Evolutionary conservation across 1,140 invertebrate genomes (phyloP), one percentile per base, ranked within the genome.

Genomic region (Ips typographus): DNA sequence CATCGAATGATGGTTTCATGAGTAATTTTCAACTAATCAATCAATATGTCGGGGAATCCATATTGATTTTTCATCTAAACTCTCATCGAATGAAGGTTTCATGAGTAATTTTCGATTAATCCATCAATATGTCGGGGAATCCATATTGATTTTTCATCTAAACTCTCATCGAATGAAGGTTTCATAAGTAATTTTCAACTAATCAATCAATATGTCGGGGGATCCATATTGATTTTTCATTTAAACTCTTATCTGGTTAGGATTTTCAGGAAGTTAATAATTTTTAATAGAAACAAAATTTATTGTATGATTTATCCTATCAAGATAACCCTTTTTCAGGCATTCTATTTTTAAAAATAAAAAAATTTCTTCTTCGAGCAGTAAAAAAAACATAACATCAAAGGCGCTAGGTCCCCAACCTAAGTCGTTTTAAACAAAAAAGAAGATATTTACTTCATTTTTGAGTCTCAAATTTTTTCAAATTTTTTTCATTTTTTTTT

Each of bases 261-360:
- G n/a, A n/a, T n/a, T n/a, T n/a, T n/a, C n/a, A n/a, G n/a, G n/a
- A n/a, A n/a, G n/a, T n/a, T n/a, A n/a, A n/a, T n/a, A n/a, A n/a
- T n/a, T n/a, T n/a, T n/a, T n/a, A n/a, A n/a, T n/a, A n/a, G n/a
- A n/a, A n/a, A n/a, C n/a, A n/a, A n/a, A n/a, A n/a, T n/a, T n/a
- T n/a, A n/a, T n/a, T n/a, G n/a, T n/a, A n/a, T n/a, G n/a, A n/a
- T n/a, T n/a, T n/a, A n/a, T n/a, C n/a, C n/a, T n/a, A n/a, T 84
- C 82, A 83, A 83, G 79, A 80, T 84, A 83, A 80, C 77, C 80
- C 82, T 84, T 83, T 72, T 73, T 84, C 82, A 83, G 82, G 82
- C 82, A 84, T 78, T 81, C 36, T 36, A 55, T 55, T 36, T 80
- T 22, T 22, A 22, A 22, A 22, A 22, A 22, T 22, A 22, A 22